Percentiles rank a stretch among this genome's conserved stretches.
Evolutionary conservation across 2,797 vertebrate species (phyloP).

Genomic region (Scolopax bukidnonensis): DNA sequence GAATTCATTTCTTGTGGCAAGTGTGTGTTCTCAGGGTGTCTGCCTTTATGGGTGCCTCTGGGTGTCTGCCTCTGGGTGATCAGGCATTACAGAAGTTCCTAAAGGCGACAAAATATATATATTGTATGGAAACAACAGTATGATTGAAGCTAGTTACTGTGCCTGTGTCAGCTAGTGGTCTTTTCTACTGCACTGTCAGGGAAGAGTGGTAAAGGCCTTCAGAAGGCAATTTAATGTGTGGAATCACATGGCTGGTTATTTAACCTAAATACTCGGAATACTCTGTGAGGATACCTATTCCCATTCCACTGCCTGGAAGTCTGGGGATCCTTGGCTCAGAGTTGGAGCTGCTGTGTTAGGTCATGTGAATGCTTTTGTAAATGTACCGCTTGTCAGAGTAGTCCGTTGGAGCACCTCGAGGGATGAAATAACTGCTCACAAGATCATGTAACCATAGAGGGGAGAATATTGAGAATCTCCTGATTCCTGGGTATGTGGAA

Average conservation of each 20-base stretch:
- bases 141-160: not conserved
- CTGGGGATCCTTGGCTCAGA: not conserved
- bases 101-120: not conserved
- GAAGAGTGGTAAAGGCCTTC: not conserved
- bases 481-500: not conserved
- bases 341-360: not conserved
- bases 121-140: fast-evolving
- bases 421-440: not conserved
- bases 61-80: not conserved
- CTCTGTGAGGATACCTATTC: not conserved
- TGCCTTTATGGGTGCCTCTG: not conserved
- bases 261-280: not conserved
- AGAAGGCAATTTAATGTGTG: not conserved
- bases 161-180: not conserved
- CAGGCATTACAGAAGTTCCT: not conserved
- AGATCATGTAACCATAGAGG: fast-evolving
- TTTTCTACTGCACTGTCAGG: fast-evolving
- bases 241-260: not conserved
- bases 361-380: fast-evolving
- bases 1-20: not conserved
- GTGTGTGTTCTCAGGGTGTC: not conserved
- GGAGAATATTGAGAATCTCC: not conserved
- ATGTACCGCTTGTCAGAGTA: not conserved
- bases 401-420: fast-evolving
- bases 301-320: not conserved